Conservation (phyloP, 2,113 vertebrate species). For the Aptenodytes forsteri region DNA sequence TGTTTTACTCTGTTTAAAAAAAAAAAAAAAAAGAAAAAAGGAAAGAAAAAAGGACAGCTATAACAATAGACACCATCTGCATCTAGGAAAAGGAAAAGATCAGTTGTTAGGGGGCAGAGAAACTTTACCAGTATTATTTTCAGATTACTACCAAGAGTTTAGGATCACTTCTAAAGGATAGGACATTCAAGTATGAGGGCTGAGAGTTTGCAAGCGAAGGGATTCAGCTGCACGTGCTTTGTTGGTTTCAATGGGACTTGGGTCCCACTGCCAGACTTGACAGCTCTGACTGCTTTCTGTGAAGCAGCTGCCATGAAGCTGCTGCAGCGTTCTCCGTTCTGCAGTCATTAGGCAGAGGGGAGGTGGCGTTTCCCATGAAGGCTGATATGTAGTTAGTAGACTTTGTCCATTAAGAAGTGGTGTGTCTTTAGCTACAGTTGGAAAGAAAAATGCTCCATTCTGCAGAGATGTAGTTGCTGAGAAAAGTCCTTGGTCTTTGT, state of each 20-base stretch:
- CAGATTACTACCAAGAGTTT: not conserved
- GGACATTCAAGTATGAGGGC: not conserved
- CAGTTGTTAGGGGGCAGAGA: not conserved
- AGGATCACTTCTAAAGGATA: not conserved
- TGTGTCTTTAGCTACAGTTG: not conserved
- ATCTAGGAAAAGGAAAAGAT: not conserved
- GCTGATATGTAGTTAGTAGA: not conserved
- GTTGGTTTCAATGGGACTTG: fast-evolving
- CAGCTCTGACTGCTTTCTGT: not conserved
- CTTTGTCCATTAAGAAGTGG: not conserved
- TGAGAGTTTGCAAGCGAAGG: not conserved
- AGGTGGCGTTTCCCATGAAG: not conserved
- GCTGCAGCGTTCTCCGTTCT: not conserved
- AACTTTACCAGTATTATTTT: not conserved
- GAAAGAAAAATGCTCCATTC: not conserved
- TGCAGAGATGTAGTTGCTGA: not conserved
- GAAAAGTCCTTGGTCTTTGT: conserved; percentile 35
- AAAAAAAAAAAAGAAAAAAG: not conserved
- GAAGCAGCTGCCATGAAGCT: not conserved
- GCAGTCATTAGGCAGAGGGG: fast-evolving
- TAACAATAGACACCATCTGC: not conserved
- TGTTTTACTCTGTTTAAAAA: not conserved
- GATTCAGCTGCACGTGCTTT: not conserved
- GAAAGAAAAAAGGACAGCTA: not conserved
- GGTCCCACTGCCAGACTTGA: not conserved